A percentile compares a stretch with the other conserved stretches of the same genome.
Evolutionary conservation across 2,113 vertebrate species (phyloP).

Genomic region (Pycnonotus jocosus): DNA sequence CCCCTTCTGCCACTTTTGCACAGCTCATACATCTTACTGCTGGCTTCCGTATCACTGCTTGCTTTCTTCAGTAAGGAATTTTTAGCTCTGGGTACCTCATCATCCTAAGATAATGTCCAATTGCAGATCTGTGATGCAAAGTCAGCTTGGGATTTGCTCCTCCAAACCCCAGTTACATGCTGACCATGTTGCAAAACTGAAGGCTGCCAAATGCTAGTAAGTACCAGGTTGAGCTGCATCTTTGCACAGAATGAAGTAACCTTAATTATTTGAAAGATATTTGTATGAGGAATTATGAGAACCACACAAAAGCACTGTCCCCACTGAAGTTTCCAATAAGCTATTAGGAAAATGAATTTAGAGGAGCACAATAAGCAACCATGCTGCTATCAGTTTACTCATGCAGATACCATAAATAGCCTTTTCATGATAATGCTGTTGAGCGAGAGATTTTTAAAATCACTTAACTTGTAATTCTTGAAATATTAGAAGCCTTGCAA

Average conservation of each 20-base stretch:
- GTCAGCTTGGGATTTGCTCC: neutral
- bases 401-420: conserved; percentile 61
- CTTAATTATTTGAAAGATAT: conserved; percentile 28
- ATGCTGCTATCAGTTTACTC: conserved; percentile 53
- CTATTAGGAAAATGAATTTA: conserved; percentile 56
- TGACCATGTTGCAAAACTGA: neutral
- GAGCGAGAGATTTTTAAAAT: conserved; percentile 31
- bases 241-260: neutral
- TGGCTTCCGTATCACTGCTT: neutral
- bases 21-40: neutral
- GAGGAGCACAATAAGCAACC: conserved; percentile 17
- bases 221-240: neutral
- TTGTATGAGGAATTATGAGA: conserved; percentile 32
- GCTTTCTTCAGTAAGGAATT: neutral
- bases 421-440: conserved; percentile 18
- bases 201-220: neutral
- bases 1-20: neutral
- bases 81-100: neutral
- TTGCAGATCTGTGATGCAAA: neutral
- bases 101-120: neutral
- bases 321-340: conserved; percentile 47
- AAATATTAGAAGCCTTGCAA: conserved; percentile 57
- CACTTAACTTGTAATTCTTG: conserved; percentile 57
- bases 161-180: neutral
- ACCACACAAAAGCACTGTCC: conserved; percentile 9